Evolutionary conservation across 2,113 vertebrate species (phyloP), one percentile per base, ranked within the genome.

Genomic region (Clupea harengus): DNA sequence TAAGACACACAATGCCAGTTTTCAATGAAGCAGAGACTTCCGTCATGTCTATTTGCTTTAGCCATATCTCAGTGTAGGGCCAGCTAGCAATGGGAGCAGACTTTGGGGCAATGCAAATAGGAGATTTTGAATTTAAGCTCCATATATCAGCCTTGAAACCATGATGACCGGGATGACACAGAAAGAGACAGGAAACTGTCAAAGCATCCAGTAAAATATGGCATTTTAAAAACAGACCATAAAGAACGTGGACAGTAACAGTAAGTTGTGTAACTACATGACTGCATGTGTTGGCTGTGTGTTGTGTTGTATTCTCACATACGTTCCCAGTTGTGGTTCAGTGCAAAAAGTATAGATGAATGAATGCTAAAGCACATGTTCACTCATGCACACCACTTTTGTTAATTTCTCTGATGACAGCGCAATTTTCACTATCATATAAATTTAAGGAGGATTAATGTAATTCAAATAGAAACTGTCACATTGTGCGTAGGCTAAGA

Each of bases 1-100:
- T 78, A 78, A 32, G 13, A 32, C 60, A 25, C 72, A 78, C 72
- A 78, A 78, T 78, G 72, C 25, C 25, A 78, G 72, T 32, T 17
- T 78, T 32, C 72, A 78, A 39, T 39, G 32, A 39, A 78, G 32
- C 72, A 17, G 13, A 17, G 72, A 78, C 72, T 78, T 78, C 72
- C 72, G 72, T 13, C 72, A 78, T 39, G 72, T 78, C 9, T 78
- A 78, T 78, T 78, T 78, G 72, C 72, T 32, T 60, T 78, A 15
- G 28, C 72, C 72, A 78, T 78, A 78, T 78, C 72, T 78, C 72
- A 78, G 32, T 17, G 39, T 39, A 39, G 15, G 72, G 72, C 32
- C 72, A 39, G 10, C 28, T 28, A 17, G 13, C 3, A 78, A 11
- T 39, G 32, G 72, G 5, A 18, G 32, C 72, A 78, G 10, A 11